Evolutionary conservation across 1,140 invertebrate species (phyloP).

Genomic region (Chionoecetes opilio): DNA sequence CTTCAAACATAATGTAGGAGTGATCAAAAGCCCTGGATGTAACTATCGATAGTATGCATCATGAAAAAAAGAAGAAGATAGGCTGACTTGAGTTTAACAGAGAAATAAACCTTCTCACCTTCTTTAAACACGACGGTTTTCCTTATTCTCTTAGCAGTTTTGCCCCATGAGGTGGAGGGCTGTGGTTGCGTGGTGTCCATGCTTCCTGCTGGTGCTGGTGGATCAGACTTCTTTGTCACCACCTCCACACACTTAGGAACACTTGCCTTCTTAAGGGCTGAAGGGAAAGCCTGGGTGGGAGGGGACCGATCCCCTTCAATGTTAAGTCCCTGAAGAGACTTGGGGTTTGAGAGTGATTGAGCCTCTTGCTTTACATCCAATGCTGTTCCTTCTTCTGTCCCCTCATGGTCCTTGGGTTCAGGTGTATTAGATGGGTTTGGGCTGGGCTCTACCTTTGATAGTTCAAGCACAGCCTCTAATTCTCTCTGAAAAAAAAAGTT

Average conservation of each 20-base stretch:
- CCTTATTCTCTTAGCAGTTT: slow-evolving; percentile 47
- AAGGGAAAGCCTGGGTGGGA: background rate
- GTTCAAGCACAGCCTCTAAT: slow-evolving; percentile 53
- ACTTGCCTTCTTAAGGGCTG: background rate
- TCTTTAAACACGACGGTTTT: slow-evolving; percentile 63
- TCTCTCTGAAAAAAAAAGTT: slow-evolving; percentile 40
- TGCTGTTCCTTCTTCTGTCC: background rate
- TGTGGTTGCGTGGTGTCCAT: background rate
- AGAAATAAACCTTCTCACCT: slow-evolving; percentile 31
- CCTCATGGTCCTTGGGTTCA: background rate
- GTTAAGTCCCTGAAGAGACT: background rate
- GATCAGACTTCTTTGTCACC: background rate
- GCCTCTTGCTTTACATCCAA: background rate
- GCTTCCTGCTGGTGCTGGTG: background rate
- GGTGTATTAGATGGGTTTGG: background rate
- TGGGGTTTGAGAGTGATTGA: background rate
- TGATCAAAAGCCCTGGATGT: too few species aligned
- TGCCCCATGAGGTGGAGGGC: slow-evolving; percentile 51
- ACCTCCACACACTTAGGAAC: background rate
- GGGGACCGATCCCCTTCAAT: background rate
- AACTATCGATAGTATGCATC: background rate
- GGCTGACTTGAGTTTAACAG: too few species aligned
- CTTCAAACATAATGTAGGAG: background rate
- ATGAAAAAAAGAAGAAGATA: background rate
- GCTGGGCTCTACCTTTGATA: slow-evolving; percentile 33